Percentiles rank a stretch among this genome's conserved stretches.
Conservation (phyloP, 2,888 invertebrate species). For the Amphipoea lucens region DNA sequence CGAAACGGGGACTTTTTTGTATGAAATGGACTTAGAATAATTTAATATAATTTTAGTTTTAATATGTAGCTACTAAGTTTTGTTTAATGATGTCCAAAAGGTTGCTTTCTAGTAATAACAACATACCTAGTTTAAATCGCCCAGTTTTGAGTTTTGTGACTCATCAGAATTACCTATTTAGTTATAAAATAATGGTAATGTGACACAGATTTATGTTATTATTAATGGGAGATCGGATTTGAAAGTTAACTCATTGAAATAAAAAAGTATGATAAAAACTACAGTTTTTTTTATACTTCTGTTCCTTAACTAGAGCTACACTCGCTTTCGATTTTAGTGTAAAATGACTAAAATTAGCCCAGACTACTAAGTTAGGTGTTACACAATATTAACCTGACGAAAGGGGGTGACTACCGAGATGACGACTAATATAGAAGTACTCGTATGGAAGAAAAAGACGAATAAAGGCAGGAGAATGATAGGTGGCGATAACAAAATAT, state of each 20-base stretch:
- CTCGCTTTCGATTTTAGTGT: not conserved
- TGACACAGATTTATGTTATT: slow-evolving; percentile 62
- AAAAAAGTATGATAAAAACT: slow-evolving; percentile 47
- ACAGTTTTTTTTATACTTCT: slow-evolving; percentile 7
- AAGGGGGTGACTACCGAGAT: not conserved
- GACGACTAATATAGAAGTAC: not conserved
- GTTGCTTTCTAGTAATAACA: slow-evolving; percentile 58
- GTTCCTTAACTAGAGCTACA: not conserved
- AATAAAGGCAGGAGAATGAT: not conserved
- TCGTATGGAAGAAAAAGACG: not conserved
- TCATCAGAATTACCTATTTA: slow-evolving; percentile 41
- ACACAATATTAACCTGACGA: not conserved
- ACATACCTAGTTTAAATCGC: slow-evolving; percentile 55
- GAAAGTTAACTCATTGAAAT: slow-evolving; percentile 57
- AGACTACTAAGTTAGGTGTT: not conserved
- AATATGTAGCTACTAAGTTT: slow-evolving; percentile 50
- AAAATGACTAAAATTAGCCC: not conserved
- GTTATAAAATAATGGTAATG: slow-evolving; percentile 50
- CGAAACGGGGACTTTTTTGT: slow-evolving; percentile 88
- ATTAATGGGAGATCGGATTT: slow-evolving; percentile 57
- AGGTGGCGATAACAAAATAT: not conserved
- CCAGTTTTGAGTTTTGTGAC: slow-evolving; percentile 25
- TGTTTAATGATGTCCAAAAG: slow-evolving; percentile 43
- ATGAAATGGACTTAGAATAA: slow-evolving; percentile 82
- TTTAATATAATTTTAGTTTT: slow-evolving; percentile 64